phyloP scores from a whole-genome alignment of 2,888 invertebrate genomes.

The Lycocerus yunnanus region DNA sequence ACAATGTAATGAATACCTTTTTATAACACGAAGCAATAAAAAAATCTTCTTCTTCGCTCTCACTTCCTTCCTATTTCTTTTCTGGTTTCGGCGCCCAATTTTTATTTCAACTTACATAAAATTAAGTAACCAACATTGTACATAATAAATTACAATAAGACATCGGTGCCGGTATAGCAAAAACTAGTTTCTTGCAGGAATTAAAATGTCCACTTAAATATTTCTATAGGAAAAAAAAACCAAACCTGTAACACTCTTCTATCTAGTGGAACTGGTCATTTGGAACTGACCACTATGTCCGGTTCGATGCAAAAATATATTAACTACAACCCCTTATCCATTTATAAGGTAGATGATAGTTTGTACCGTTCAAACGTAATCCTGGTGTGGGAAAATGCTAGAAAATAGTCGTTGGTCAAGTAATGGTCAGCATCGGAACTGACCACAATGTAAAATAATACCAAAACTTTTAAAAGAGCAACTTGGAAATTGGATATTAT shows the following conservation, averaged over 20 bases:
- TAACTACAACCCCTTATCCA: constrained; percentile 25
- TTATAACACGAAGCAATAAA: not conserved
- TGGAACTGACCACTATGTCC: constrained; percentile 28
- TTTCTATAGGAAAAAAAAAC: constrained; percentile 25
- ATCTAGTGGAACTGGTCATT: constrained; percentile 26
- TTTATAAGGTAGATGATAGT: constrained; percentile 22
- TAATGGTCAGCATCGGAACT: constrained; percentile 25
- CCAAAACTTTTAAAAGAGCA: constrained; percentile 10
- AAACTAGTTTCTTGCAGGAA: constrained; percentile 26
- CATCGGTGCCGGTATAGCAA: constrained; percentile 7
- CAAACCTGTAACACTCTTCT: constrained; percentile 27
- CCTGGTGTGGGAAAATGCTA: constrained; percentile 33
- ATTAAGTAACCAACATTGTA: not conserved
- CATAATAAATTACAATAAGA: constrained; percentile 3
- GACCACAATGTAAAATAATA: constrained; percentile 30
- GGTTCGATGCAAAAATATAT: constrained; percentile 26
- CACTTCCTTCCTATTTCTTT: not conserved
- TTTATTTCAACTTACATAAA: not conserved
- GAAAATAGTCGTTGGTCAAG: constrained; percentile 28
- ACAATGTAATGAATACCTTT: constrained; percentile 44
- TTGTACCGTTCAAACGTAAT: constrained; percentile 31
- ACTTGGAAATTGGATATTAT: constrained; percentile 30
- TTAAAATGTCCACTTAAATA: not conserved
- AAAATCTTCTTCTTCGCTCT: not conserved
- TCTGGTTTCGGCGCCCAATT: not conserved